Conservation (phyloP, 2,797 vertebrate genomes). For the Molothrus aeneus region DNA sequence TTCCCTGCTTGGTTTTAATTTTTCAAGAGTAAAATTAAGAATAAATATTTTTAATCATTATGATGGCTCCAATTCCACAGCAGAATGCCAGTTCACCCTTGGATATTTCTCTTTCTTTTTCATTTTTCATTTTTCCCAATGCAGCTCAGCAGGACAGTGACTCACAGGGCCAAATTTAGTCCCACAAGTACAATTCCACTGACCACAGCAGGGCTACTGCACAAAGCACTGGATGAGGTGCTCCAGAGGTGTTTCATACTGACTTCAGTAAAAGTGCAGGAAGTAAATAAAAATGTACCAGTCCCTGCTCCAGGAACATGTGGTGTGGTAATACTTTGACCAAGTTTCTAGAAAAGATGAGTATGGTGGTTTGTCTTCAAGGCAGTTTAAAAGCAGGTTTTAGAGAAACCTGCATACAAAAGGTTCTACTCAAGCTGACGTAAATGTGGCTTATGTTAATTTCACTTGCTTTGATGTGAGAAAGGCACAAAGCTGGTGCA, state of each 20-base stretch:
- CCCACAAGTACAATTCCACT: neutral
- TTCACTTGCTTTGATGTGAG: neutral
- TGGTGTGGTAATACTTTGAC: accelerated
- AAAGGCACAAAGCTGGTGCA: neutral
- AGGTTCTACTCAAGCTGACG: neutral
- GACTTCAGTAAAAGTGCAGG: neutral
- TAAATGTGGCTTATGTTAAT: neutral
- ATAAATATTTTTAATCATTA: neutral
- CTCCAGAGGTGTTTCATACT: neutral
- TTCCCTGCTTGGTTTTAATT: neutral
- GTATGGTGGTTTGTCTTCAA: neutral
- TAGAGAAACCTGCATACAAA: neutral
- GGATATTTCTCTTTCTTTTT: neutral
- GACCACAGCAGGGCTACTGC: neutral
- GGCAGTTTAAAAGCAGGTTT: neutral
- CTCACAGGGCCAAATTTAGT: neutral
- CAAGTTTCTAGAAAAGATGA: neutral
- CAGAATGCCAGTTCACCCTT: neutral
- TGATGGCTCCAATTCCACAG: neutral
- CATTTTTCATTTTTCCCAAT: neutral
- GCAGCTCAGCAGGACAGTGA: neutral
- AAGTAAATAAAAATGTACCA: neutral
- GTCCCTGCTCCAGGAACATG: neutral
- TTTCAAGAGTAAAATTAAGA: neutral
- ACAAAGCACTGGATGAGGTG: neutral